Evolutionary conservation across 2,113 vertebrate genomes (phyloP).

Genomic region (Oceanodroma tethys): DNA sequence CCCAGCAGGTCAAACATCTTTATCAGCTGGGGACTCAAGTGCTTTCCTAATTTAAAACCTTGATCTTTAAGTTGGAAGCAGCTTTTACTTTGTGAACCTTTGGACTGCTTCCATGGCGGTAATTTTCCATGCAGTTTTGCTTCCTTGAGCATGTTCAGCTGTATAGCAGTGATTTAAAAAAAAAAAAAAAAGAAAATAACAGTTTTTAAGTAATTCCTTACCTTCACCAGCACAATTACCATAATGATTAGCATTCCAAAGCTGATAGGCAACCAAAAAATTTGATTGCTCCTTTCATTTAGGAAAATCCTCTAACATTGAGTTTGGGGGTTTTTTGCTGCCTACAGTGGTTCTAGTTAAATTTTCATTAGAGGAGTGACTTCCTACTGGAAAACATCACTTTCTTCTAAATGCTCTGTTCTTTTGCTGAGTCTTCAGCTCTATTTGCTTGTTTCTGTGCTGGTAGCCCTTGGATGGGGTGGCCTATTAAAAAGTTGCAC

Average conservation of each 20-base stretch:
- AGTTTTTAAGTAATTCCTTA: not conserved
- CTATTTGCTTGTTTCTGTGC: not conserved
- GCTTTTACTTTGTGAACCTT: not conserved
- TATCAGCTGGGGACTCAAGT: not conserved
- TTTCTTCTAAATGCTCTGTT: not conserved
- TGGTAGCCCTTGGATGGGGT: not conserved
- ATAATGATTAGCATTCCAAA: not conserved
- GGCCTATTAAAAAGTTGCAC: not conserved
- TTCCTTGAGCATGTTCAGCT: not conserved
- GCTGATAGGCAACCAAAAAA: not conserved
- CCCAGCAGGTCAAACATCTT: not conserved
- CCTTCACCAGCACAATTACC: not conserved
- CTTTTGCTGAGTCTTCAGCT: not conserved
- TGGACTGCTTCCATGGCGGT: not conserved
- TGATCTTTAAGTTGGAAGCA: slow-evolving; percentile 21
- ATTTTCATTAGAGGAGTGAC: not conserved
- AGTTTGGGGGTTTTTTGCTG: not conserved
- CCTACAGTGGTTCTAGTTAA: not conserved
- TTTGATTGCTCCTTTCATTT: not conserved
- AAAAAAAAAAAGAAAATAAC: not conserved
- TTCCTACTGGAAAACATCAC: not conserved
- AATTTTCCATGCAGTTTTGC: not conserved
- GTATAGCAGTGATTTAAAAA: not conserved
- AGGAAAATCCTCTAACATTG: not conserved
- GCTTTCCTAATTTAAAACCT: slow-evolving; percentile 31